Conservation (phyloP, 2,888 invertebrate species). For the Candidula unifasciata region DNA sequence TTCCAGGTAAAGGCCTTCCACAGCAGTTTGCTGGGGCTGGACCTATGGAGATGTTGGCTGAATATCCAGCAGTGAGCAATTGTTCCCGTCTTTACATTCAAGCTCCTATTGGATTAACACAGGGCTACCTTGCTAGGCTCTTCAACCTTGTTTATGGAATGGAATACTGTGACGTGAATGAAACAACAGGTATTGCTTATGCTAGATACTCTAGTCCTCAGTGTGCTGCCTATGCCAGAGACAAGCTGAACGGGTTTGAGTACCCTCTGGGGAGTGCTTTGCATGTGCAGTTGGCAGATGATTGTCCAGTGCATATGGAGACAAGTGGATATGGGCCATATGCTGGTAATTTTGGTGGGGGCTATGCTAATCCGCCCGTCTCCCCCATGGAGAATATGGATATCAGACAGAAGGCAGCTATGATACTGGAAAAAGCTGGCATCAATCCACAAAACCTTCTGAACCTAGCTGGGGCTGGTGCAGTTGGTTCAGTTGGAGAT, state of each 20-base stretch:
- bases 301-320: conserved; percentile 49
- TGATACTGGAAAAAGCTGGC: conserved; percentile 69
- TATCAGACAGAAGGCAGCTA: conserved; percentile 64
- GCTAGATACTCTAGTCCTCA: conserved; percentile 86
- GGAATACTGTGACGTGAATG: conserved; percentile 80
- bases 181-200: conserved; percentile 76
- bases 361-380: conserved; percentile 5
- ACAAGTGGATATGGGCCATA: neutral
- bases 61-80: conserved; percentile 59
- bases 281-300: conserved; percentile 84
- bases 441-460: conserved; percentile 68
- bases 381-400: conserved; percentile 40
- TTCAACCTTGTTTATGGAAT: conserved; percentile 91
- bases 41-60: conserved; percentile 66
- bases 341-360: conserved; percentile 41
- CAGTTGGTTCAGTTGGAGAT: conserved; percentile 47
- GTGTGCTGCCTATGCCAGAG: conserved; percentile 86
- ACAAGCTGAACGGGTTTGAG: conserved; percentile 93
- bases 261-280: conserved; percentile 92
- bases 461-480: conserved; percentile 34
- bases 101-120: conserved; percentile 69
- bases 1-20: conserved; percentile 30
- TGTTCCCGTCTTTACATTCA: conserved; percentile 68
- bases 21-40: conserved; percentile 42
- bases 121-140: conserved; percentile 82